phyloP scores from a whole-genome alignment of 2,113 vertebrate genomes.

The Pomatorhinus ruficollis region DNA sequence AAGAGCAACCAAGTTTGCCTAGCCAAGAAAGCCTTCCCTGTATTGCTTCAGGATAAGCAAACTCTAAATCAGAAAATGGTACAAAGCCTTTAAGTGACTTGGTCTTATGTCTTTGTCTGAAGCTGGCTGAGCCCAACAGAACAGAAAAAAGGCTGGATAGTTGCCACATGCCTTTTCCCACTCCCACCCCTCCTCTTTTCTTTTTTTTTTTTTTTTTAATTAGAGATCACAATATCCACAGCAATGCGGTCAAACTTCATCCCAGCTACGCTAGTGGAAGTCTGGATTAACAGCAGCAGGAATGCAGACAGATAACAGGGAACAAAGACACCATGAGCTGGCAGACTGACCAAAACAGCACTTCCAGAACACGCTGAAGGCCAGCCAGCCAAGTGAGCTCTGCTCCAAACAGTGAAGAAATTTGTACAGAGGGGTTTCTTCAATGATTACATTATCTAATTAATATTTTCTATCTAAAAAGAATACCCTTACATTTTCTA shows the following conservation, averaged over 20 bases:
- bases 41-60: background rate
- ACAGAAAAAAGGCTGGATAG: background rate
- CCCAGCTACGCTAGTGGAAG: background rate
- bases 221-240: background rate
- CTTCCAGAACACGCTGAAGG: background rate
- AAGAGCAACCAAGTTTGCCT: background rate
- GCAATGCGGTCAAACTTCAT: background rate
- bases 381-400: background rate
- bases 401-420: background rate
- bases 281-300: background rate
- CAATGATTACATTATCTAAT: background rate
- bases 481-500: background rate
- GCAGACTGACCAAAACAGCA: background rate
- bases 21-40: background rate
- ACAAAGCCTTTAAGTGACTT: background rate
- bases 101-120: background rate
- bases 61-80: background rate
- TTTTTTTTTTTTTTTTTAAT: background rate
- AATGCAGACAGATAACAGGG: constrained; percentile 2
- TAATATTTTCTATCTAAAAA: background rate
- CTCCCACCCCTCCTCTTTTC: background rate
- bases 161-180: background rate
- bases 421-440: fast-evolving
- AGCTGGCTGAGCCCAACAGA: background rate
- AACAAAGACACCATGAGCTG: background rate